Evolutionary conservation across 2,888 invertebrate species (phyloP).

Genomic region (Rhingia rostrata): DNA sequence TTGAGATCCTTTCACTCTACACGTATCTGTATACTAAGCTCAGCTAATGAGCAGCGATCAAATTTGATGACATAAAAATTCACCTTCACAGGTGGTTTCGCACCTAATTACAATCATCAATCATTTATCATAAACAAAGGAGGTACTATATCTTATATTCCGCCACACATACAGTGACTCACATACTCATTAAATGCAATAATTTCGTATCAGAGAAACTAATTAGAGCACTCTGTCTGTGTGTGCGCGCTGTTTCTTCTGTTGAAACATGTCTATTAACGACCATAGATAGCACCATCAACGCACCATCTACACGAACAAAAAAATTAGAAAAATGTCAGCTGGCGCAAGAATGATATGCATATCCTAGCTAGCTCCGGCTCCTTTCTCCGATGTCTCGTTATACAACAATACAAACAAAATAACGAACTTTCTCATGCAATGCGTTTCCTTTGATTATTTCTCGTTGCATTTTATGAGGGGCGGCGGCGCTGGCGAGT

Average conservation of each 20-base stretch:
- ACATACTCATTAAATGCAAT: slow-evolving; percentile 13
- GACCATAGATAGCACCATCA: slow-evolving; percentile 19
- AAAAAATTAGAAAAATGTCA: slow-evolving; percentile 8
- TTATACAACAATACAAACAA: slow-evolving; percentile 48
- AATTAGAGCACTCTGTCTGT: slow-evolving; percentile 31
- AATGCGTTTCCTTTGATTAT: slow-evolving; percentile 45
- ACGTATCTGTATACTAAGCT: background rate
- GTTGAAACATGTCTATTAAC: slow-evolving; percentile 9
- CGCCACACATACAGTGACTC: background rate
- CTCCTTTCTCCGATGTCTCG: slow-evolving; percentile 28
- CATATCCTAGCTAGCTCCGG: slow-evolving; percentile 18
- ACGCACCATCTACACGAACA: slow-evolving; percentile 9
- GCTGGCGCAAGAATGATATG: slow-evolving; percentile 34
- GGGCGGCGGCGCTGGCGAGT: background rate
- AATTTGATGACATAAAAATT: slow-evolving; percentile 18
- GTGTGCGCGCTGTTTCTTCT: slow-evolving; percentile 20
- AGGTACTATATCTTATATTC: background rate
- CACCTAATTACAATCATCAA: slow-evolving; percentile 31
- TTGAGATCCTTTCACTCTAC: background rate
- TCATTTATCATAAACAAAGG: slow-evolving; percentile 23
- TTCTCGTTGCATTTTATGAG: slow-evolving; percentile 24
- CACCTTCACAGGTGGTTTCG: slow-evolving; percentile 16
- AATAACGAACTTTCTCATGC: slow-evolving; percentile 44
- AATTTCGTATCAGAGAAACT: slow-evolving; percentile 19
- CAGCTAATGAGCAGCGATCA: slow-evolving; percentile 9